Conservation (phyloP, 2,888 invertebrate species). For the Macaria liturata region DNA sequence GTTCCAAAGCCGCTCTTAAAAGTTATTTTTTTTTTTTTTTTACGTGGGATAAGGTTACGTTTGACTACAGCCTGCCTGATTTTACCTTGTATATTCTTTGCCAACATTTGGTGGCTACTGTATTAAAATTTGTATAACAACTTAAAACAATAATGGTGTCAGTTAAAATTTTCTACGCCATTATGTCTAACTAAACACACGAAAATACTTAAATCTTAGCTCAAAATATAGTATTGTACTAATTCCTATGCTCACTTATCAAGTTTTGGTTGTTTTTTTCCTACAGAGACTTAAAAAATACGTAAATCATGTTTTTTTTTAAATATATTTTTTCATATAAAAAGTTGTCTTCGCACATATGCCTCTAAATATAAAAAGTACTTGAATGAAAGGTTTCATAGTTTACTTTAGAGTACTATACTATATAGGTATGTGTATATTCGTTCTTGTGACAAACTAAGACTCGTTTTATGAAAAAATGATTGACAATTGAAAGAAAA, state of each 20-base stretch:
- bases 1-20: too few relatives aligned
- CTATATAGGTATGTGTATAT: conserved; percentile 19
- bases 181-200: not conserved
- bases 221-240: conserved; percentile 13
- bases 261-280: conserved; percentile 28
- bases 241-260: conserved; percentile 24
- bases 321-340: conserved; percentile 14
- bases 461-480: not conserved
- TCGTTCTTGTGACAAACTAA: conserved; percentile 26
- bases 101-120: too few relatives aligned
- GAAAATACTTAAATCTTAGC: not conserved
- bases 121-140: too few relatives aligned
- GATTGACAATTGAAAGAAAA: not conserved
- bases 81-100: too few relatives aligned
- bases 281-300: conserved; percentile 31
- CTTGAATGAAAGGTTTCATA: conserved; percentile 17
- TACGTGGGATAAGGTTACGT: too few relatives aligned
- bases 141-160: too few relatives aligned
- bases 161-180: too few relatives aligned
- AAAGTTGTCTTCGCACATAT: conserved; percentile 21
- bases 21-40: too few relatives aligned
- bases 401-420: conserved; percentile 16
- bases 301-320: conserved; percentile 25
- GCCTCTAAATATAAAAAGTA: conserved; percentile 18
- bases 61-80: too few relatives aligned